Percentiles rank a stretch among this genome's conserved stretches.
Evolutionary conservation across 2,113 vertebrate genomes (phyloP).

Genomic region (Tetrao urogallus): DNA sequence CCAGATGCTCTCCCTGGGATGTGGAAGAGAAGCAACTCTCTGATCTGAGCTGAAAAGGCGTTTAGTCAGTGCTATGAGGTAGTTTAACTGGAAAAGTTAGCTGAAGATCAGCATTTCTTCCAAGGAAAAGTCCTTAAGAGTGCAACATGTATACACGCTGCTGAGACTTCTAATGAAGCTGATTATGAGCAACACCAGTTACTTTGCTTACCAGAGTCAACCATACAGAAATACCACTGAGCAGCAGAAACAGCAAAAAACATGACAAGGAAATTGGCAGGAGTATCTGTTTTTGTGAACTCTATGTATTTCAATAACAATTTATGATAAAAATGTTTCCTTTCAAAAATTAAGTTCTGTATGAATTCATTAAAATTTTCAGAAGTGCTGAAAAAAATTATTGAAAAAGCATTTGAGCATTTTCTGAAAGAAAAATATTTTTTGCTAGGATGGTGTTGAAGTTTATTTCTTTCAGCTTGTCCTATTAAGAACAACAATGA

Average conservation of each 20-base stretch:
- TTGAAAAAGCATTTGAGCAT: background rate
- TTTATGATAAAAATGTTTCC: background rate
- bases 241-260: background rate
- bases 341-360: background rate
- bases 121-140: background rate
- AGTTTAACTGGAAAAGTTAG: background rate
- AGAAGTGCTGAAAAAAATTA: background rate
- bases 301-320: background rate
- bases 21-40: background rate
- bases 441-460: background rate
- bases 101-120: background rate
- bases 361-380: background rate
- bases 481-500: background rate
- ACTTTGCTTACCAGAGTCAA: background rate
- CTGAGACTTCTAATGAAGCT: background rate
- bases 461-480: background rate
- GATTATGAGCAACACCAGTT: background rate
- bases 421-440: background rate
- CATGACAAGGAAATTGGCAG: background rate
- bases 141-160: background rate
- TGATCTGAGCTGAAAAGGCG: background rate
- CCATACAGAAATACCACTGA: background rate
- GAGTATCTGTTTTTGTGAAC: background rate
- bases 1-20: background rate
- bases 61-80: background rate